phyloP scores from a whole-genome alignment of 1,140 invertebrate genomes.

The Drosophila saltans region DNA sequence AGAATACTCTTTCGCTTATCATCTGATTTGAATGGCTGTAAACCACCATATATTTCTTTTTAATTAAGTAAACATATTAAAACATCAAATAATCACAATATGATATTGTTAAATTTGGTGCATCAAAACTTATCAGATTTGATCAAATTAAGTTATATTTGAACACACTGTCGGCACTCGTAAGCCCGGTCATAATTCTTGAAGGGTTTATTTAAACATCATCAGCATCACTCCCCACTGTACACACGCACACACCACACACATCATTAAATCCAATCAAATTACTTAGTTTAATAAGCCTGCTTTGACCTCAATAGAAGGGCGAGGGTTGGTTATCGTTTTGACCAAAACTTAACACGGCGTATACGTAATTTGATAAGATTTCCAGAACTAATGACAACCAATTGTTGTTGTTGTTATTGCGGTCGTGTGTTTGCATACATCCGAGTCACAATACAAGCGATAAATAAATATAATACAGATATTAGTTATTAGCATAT shows the following conservation, averaged over 20 bases:
- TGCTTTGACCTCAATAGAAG: slow-evolving; percentile 58
- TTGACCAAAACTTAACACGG: slow-evolving; percentile 34
- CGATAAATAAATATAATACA: slow-evolving; percentile 79
- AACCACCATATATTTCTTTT: no score
- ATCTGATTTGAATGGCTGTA: no score
- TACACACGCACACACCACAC: slow-evolving; percentile 20
- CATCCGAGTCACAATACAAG: slow-evolving; percentile 57
- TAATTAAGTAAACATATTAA: no score
- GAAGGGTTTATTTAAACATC: slow-evolving; percentile 48
- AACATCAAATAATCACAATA: no score
- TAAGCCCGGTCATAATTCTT: slow-evolving; percentile 9
- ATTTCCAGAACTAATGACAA: slow-evolving; percentile 63
- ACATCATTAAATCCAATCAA: slow-evolving; percentile 64
- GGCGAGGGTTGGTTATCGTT: background rate
- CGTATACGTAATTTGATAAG: slow-evolving; percentile 79
- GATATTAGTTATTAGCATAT: slow-evolving; percentile 80
- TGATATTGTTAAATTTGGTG: no score
- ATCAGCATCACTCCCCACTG: slow-evolving; percentile 14
- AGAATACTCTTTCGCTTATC: no score
- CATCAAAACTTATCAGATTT: background rate
- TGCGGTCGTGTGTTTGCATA: slow-evolving; percentile 64
- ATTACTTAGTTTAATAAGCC: slow-evolving; percentile 71
- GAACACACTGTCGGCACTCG: background rate
- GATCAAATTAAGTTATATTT: background rate
- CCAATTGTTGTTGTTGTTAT: slow-evolving; percentile 33